Conservation (phyloP, 2,113 vertebrate genomes). For the Lagenorhynchus albirostris region DNA sequence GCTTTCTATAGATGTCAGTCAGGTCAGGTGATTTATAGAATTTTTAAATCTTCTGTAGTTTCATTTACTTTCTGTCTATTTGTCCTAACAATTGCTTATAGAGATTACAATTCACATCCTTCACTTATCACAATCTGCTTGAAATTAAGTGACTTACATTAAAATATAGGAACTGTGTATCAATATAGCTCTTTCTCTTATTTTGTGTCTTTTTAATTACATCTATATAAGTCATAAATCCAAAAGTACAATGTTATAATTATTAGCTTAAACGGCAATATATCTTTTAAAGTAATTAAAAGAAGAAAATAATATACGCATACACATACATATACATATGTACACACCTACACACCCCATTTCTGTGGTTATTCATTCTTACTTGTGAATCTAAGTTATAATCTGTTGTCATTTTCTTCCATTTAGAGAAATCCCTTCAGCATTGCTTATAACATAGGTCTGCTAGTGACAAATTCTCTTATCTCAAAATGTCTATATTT, state of each 20-base stretch:
- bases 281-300: not conserved
- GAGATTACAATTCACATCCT: not conserved
- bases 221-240: not conserved
- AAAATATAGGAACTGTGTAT: not conserved
- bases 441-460: not conserved
- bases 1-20: not conserved
- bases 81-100: not conserved
- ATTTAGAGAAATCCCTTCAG: not conserved
- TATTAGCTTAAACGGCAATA: not conserved
- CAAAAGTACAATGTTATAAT: not conserved
- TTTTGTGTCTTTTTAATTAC: not conserved
- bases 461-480: not conserved
- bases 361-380: not conserved
- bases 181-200: not conserved
- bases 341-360: not conserved
- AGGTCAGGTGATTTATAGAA: not conserved
- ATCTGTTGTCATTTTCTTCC: not conserved
- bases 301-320: not conserved
- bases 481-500: not conserved
- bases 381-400: not conserved
- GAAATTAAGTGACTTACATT: not conserved
- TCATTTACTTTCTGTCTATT: not conserved
- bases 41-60: not conserved
- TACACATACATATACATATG: not conserved
- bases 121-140: not conserved